These are phyloP conservation scores for Mormyrops boulengeri DNA, from an alignment of 2,797 vertebrate genomes.

Conservation along the genomic window DNA sequence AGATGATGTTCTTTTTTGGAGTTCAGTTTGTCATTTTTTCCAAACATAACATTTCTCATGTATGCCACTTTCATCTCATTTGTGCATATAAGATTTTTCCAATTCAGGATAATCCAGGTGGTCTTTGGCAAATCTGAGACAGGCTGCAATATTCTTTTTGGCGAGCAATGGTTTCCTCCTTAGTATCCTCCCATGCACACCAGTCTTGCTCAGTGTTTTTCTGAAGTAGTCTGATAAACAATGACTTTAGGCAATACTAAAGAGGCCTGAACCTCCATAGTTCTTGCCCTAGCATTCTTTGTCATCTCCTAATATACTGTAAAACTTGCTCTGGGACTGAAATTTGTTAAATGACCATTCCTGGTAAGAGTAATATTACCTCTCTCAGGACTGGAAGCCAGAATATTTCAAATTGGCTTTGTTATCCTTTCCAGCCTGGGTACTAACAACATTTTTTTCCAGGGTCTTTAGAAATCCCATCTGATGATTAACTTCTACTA, in stretches of 20 bases:
- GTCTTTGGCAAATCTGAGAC: slow-evolving; percentile 3
- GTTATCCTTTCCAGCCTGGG: neutral
- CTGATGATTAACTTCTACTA: neutral
- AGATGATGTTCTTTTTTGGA: neutral
- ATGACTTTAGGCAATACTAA: neutral
- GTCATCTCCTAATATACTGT: neutral
- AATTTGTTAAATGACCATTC: neutral
- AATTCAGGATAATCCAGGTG: neutral
- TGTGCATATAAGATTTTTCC: neutral
- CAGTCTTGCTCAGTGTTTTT: neutral
- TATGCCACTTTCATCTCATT: neutral
- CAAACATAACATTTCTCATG: slow-evolving; percentile 6
- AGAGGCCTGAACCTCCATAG: neutral
- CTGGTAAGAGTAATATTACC: slow-evolving; percentile 7
- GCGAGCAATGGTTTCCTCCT: neutral
- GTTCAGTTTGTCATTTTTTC: neutral
- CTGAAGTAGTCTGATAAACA: neutral
- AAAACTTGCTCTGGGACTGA: neutral
- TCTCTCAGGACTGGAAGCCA: neutral
- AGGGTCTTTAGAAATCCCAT: neutral
- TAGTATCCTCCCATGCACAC: slow-evolving; percentile 1
- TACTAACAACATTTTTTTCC: neutral
- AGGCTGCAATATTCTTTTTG: slow-evolving; percentile 2
- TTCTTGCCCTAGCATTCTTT: neutral
- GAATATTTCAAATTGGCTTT: neutral